Base-by-base conservation (phyloP, 2,797 vertebrate species). In the Parauchenoglanis punctatus region DNA sequence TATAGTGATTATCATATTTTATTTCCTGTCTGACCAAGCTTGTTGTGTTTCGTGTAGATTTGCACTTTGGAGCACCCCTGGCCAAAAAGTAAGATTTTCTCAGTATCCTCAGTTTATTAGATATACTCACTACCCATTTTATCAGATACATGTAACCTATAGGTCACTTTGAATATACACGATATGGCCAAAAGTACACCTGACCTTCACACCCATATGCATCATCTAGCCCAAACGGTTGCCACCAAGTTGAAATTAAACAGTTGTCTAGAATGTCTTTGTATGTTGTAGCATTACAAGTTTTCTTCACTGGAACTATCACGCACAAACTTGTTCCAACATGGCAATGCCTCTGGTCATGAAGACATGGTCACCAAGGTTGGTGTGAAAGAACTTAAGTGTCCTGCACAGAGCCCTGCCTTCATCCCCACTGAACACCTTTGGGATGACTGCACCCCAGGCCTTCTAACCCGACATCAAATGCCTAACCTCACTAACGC, bases 51-150 rank as follows among this genome's bases (percentile, higher is more conserved):
- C 49, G 92, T 92, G 72, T 86, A 99, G 98, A 97, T 94, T 94
- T 97, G 93, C 96, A 97, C 93, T 97, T 98, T 94, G 97, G 97
- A 92, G 96, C 96, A 90, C 96, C 92, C 75, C 93, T 95, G 87
- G 95, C 96, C 81, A 98, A 98, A 95, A 97, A 96, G 97, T 98
- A 94, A 97, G 97, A 92, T 63, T 65, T 65, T 77, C 20, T 44
- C 35, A 23, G 20, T 59, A 18, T 28, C 11, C 6, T 63, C 40
- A 46, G 1, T 63, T 81, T 44, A 61, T 61, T 61, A 61, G 20
- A 12, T 81, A 44, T 25, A n/a, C 23, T 2, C 1, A 80, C 20
- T 6, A 4, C 10, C 31, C 20, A 7, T 28, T 76, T 35, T 59
- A 80, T 25, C 31, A 23, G 10, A 23, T 54, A 28, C 1, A 59